phyloP scores from a whole-genome alignment of 2,797 vertebrate species.

The Morus bassanus region DNA sequence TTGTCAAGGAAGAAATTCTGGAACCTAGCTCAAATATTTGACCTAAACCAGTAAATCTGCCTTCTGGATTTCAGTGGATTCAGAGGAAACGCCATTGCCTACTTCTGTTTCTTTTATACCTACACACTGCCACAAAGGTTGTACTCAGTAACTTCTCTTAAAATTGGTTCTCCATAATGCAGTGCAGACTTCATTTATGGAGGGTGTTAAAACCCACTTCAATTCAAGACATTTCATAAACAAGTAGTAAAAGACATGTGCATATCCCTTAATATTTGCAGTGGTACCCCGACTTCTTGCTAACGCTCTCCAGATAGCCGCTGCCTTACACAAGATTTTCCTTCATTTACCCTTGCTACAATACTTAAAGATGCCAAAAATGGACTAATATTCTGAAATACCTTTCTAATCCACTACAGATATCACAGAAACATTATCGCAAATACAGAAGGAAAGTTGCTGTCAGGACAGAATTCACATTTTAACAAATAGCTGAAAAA shows the following conservation, averaged over 20 bases:
- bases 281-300: not conserved
- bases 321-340: not conserved
- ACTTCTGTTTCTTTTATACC: not conserved
- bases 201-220: not conserved
- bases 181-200: not conserved
- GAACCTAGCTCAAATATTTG: not conserved
- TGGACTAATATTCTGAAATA: not conserved
- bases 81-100: not conserved
- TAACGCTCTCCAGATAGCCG: not conserved
- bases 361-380: not conserved
- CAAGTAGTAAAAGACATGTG: not conserved
- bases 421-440: not conserved
- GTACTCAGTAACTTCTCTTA: not conserved
- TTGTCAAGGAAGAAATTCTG: not conserved
- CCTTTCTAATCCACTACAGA: not conserved
- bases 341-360: not conserved
- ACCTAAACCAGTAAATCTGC: not conserved
- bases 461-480: not conserved
- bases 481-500: not conserved
- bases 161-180: not conserved
- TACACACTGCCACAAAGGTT: not conserved
- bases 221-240: not conserved
- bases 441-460: not conserved
- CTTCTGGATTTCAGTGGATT: not conserved
- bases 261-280: not conserved